These are phyloP conservation scores for Tursiops truncatus DNA, from an alignment of 2,113 vertebrate genomes.

Conservation along the genomic window DNA sequence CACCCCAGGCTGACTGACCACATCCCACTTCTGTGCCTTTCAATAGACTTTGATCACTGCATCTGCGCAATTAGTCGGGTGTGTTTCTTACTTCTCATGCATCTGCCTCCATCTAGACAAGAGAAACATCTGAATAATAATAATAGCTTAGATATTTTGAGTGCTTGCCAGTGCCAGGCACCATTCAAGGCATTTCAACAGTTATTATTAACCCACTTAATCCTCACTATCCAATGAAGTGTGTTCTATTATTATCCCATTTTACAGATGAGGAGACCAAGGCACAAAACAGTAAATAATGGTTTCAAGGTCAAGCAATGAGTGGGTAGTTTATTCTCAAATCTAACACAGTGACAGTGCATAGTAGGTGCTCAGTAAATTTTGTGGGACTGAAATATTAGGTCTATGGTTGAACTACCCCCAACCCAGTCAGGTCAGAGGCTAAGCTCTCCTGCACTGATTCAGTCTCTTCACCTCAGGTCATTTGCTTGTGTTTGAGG, in stretches of 20 bases:
- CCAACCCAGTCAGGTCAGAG: background rate
- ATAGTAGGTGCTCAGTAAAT: background rate
- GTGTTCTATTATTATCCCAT: background rate
- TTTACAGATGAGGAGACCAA: background rate
- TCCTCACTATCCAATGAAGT: background rate
- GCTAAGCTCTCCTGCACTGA: background rate
- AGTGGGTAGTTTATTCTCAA: background rate
- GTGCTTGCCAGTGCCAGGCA: background rate
- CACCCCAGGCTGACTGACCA: background rate
- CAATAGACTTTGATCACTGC: background rate
- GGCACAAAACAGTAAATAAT: background rate
- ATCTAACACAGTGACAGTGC: background rate
- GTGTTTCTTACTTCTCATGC: background rate
- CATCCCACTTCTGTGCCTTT: background rate
- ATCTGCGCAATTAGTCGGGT: background rate
- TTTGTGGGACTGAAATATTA: constrained; percentile 21
- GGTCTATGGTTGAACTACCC: background rate
- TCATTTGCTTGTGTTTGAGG: background rate
- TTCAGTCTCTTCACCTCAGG: background rate
- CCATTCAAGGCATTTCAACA: background rate
- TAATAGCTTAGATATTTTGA: background rate
- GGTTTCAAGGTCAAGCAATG: background rate
- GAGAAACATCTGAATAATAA: background rate
- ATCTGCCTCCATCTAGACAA: background rate
- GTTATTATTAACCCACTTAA: background rate